Evolutionary conservation across 2,113 vertebrate genomes (phyloP).

Genomic region (Tetrax tetrax): DNA sequence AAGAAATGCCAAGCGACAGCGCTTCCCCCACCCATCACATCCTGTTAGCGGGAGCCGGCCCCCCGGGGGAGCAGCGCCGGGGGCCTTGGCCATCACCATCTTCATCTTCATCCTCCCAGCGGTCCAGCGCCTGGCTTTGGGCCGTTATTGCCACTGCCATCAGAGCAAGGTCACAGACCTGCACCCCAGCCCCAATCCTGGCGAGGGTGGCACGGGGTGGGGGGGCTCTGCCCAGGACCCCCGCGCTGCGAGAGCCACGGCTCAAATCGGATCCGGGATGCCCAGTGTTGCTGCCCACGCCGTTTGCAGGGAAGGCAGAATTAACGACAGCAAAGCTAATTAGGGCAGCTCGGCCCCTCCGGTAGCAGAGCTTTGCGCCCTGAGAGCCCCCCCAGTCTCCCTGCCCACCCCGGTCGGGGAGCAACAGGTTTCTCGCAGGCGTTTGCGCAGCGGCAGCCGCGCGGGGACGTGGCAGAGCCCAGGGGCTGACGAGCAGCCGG

Average conservation of each 20-base stretch:
- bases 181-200: background rate
- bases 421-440: background rate
- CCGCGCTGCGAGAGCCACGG: no score
- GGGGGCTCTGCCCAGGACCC: background rate
- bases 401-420: background rate
- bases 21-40: background rate
- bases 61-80: background rate
- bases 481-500: background rate
- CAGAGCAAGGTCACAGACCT: no score
- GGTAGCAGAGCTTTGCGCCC: background rate
- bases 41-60: background rate
- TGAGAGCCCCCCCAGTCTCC: background rate
- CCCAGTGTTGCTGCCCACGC: rapidly evolving
- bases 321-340: slow-evolving; percentile 8
- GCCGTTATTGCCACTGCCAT: no score
- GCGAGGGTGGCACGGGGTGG: rapidly evolving
- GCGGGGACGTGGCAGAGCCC: background rate
- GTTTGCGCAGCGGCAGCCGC: background rate
- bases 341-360: slow-evolving; percentile 2
- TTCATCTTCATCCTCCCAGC: background rate
- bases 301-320: background rate
- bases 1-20: slow-evolving; percentile 30
- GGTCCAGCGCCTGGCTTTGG: background rate
- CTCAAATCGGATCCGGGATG: rapidly evolving
- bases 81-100: background rate